These are phyloP conservation scores for Condylura cristata DNA, from an alignment of 2,113 vertebrate species.

Conservation along the genomic window DNA sequence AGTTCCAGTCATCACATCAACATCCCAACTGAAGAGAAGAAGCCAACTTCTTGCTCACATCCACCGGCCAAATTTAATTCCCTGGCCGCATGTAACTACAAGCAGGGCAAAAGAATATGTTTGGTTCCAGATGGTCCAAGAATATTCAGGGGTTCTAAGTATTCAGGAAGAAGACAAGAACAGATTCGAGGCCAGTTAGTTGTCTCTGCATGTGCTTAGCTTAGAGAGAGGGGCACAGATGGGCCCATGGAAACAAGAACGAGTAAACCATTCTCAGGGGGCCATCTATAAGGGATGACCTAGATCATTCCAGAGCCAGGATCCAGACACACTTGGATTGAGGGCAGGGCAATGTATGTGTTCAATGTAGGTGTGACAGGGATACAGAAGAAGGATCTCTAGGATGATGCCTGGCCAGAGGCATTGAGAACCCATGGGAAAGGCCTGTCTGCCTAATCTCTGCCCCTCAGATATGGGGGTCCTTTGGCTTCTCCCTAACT, in stretches of 20 bases:
- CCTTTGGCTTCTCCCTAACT: neutral
- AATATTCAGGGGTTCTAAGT: neutral
- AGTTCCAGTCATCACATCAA: neutral
- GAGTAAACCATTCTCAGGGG: neutral
- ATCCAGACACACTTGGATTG: neutral
- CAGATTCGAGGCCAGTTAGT: neutral
- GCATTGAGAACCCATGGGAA: neutral
- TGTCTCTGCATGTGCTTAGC: neutral
- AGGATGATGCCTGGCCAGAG: neutral
- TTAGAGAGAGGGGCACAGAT: neutral
- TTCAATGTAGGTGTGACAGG: too few relatives aligned
- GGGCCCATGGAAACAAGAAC: neutral
- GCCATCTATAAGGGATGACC: neutral
- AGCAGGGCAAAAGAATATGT: neutral
- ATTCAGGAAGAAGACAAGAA: neutral
- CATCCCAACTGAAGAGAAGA: conserved; percentile 12
- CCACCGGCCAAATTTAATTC: neutral
- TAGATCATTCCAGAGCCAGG: neutral
- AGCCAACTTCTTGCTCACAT: neutral
- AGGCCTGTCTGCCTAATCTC: neutral
- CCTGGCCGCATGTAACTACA: neutral
- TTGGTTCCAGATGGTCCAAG: neutral
- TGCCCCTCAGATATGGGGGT: neutral
- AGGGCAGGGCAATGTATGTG: too few relatives aligned
- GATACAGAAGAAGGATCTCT: neutral